Base-by-base conservation (phyloP, 1,140 invertebrate species). In the Odontomachus brunneus region DNA sequence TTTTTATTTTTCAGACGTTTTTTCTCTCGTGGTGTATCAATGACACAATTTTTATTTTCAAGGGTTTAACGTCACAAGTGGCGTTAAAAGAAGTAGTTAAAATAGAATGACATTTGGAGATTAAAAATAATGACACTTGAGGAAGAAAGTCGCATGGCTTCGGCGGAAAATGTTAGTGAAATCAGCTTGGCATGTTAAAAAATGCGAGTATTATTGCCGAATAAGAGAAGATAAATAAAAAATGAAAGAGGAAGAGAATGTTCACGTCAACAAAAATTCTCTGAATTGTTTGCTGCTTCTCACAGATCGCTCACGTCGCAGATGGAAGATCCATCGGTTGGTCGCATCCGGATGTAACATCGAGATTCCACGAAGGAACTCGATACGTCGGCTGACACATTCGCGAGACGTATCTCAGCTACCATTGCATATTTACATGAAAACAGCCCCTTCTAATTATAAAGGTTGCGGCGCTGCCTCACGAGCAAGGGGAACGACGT, bases 381-480 rank as follows among this genome's bases (percentile, higher is more conserved):
- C 49, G 82, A 87, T 80, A 86, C 24, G 22, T 44, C 22, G n/a
- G 29, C 26, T 67, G 33, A 67, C 49, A 57, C 51, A 33, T 74
- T 44, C 63, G 29, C 57, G 78, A n/a, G 48, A 69, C 48, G 63
- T 49, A 53, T 78, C 55, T 74, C 65, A 63, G 81, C 53, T 86
- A 85, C 81, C 84, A 74, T 88, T 83, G 60, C 38, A 55, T 17
- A 88, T 88, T 88, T 88, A 75, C 87, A 88, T 88, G 53, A 55
- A 88, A 71, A 44, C 76, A 71, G 78, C 69, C 87, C 73, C 51
- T 74, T 44, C 74, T 88, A 88, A 88, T 88, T 88, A 88, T 85
- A 83, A 85, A 85, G 69, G 82, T 88, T 72, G 82, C 82, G 38
- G 86, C 57, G 24, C 71, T 55, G 76, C 59, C n/a, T 67, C 51